phyloP scores from a whole-genome alignment of 2,113 vertebrate genomes.

The Pseudonaja textilis region DNA sequence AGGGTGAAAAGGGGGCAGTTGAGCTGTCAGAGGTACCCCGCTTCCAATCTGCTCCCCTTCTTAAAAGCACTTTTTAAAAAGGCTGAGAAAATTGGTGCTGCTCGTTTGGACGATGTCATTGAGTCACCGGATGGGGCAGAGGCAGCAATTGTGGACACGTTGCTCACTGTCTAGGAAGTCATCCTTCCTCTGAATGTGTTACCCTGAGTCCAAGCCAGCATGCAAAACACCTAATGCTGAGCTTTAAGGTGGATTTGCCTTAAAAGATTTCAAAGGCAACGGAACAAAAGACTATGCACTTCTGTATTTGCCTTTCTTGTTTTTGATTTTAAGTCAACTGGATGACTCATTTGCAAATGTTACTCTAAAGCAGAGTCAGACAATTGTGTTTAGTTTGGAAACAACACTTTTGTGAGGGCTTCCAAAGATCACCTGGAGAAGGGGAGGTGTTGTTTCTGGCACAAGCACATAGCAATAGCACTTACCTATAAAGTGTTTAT shows the following conservation, averaged over 20 bases:
- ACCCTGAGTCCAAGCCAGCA: not conserved
- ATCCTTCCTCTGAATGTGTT: not conserved
- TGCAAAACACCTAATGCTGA: not conserved
- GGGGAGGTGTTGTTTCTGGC: not conserved
- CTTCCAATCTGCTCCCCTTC: not conserved
- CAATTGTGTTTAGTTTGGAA: not conserved
- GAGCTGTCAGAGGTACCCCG: not conserved
- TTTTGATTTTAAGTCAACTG: not conserved
- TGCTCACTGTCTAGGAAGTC: not conserved
- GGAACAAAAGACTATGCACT: not conserved
- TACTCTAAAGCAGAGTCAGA: not conserved
- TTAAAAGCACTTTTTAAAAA: not conserved
- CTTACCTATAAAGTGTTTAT: not conserved
- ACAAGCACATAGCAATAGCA: not conserved
- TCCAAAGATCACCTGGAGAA: not conserved
- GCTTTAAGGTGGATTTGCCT: not conserved
- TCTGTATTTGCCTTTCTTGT: not conserved
- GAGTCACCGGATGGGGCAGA: not conserved
- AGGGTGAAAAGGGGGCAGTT: not conserved
- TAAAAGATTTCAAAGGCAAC: not conserved
- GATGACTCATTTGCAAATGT: not conserved
- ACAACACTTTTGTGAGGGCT: not conserved
- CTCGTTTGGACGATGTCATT: not conserved
- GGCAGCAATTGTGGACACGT: not conserved
- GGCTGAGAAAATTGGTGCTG: not conserved